These are phyloP conservation scores for Diprion similis DNA, from an alignment of 1,140 invertebrate genomes.

Conservation along the genomic window DNA sequence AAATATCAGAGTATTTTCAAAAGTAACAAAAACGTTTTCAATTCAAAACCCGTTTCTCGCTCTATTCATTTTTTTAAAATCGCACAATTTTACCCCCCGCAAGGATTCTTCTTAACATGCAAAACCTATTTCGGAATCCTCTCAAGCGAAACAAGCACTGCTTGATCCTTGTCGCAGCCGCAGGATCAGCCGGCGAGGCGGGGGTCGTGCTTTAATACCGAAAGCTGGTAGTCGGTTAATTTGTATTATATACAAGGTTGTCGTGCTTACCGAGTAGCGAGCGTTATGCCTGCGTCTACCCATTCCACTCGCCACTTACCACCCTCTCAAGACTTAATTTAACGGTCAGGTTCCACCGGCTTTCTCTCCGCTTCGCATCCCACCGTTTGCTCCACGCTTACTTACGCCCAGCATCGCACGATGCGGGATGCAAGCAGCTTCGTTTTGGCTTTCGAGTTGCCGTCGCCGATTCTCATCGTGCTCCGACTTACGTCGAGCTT, in stretches of 20 bases:
- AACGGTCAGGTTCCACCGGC: neutral
- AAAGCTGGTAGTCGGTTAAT: neutral
- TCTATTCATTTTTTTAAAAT: too few species aligned
- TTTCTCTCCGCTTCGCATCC: neutral
- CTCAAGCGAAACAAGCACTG: neutral
- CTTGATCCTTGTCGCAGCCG: neutral
- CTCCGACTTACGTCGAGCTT: too few species aligned
- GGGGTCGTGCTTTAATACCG: neutral
- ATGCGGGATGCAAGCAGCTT: too few species aligned
- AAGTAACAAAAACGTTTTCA: too few species aligned
- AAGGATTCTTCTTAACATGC: too few species aligned
- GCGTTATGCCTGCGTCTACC: neutral
- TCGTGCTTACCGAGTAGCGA: neutral
- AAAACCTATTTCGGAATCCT: constrained; percentile 2
- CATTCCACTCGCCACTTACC: neutral
- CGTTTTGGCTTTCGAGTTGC: too few species aligned
- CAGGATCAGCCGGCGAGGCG: neutral
- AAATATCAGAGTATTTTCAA: too few species aligned
- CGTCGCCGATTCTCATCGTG: too few species aligned
- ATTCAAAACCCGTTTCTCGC: too few species aligned
- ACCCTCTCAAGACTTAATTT: constrained; percentile 1
- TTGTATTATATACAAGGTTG: neutral
- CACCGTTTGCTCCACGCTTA: too few species aligned
- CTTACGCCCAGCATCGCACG: too few species aligned
- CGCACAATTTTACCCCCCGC: too few species aligned